Evolutionary conservation across 2,113 vertebrate genomes (phyloP).

Genomic region (Elephas maximus): DNA sequence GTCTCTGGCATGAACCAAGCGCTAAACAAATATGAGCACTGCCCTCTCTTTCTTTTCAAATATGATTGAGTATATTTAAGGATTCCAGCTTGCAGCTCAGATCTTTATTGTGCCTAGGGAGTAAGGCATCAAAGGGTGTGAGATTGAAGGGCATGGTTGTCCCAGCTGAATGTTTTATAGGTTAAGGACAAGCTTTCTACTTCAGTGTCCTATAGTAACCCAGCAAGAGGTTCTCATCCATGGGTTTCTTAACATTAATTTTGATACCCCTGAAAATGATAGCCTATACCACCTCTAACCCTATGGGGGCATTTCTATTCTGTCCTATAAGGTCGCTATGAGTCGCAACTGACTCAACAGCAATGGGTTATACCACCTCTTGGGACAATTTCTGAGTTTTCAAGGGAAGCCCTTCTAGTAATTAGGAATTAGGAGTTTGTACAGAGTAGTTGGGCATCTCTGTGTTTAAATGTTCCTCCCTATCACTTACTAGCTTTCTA

Average conservation of each 20-base stretch:
- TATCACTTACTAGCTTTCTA: neutral
- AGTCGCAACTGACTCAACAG: no score
- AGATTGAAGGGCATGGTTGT: neutral
- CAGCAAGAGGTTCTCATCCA: neutral
- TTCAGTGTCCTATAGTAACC: neutral
- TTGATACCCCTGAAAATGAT: neutral
- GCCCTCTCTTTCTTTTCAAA: neutral
- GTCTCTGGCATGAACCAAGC: no score
- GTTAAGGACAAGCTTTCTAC: neutral
- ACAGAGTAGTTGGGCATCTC: neutral
- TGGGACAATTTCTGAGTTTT: neutral
- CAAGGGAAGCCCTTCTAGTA: neutral
- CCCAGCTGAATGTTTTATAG: neutral
- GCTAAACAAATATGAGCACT: neutral
- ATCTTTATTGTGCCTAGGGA: neutral
- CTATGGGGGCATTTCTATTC: no score
- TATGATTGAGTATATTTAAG: neutral
- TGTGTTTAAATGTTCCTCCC: neutral
- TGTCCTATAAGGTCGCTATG: no score
- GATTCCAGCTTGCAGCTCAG: neutral
- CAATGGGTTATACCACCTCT: no score
- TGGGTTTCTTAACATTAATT: neutral
- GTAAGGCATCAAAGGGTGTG: neutral
- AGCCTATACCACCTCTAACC: neutral
- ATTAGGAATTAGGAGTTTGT: neutral